A percentile compares a stretch with the other conserved stretches of the same genome.
phyloP scores from a whole-genome alignment of 2,888 invertebrate genomes.

The Callyntrura sp. region DNA sequence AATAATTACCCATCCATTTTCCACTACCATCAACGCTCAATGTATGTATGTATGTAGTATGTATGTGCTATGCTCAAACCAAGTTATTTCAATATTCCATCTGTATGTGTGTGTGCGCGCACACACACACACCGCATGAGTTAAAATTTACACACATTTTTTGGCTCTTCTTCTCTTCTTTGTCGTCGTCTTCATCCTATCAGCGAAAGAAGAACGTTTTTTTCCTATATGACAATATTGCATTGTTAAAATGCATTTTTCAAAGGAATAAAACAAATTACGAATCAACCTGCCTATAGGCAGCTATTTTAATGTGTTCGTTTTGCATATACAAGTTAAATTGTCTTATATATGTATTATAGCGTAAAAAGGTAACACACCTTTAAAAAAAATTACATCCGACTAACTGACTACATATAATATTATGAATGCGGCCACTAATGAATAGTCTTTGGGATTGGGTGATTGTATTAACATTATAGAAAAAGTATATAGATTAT shows the following conservation, averaged over 20 bases:
- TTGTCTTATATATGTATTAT: neutral
- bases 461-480: neutral
- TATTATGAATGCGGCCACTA: neutral
- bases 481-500: neutral
- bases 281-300: neutral
- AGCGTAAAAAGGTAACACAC: constrained; percentile 7
- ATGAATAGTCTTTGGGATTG: neutral
- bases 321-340: neutral
- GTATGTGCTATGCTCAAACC: neutral
- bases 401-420: neutral
- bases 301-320: neutral
- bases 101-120: too few species aligned
- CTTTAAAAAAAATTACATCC: constrained; percentile 46
- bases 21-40: neutral
- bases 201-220: constrained; percentile 37
- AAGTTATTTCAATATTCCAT: neutral
- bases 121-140: neutral
- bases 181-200: neutral
- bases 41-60: too few species aligned
- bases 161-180: neutral
- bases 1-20: constrained; percentile 38
- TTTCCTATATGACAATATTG: neutral
- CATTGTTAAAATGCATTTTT: constrained; percentile 33
- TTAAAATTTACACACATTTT: constrained; percentile 26
- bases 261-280: neutral